Evolutionary conservation across 2,113 vertebrate species (phyloP), one percentile per base, ranked within the genome.

Genomic region (Ictalurus punctatus): DNA sequence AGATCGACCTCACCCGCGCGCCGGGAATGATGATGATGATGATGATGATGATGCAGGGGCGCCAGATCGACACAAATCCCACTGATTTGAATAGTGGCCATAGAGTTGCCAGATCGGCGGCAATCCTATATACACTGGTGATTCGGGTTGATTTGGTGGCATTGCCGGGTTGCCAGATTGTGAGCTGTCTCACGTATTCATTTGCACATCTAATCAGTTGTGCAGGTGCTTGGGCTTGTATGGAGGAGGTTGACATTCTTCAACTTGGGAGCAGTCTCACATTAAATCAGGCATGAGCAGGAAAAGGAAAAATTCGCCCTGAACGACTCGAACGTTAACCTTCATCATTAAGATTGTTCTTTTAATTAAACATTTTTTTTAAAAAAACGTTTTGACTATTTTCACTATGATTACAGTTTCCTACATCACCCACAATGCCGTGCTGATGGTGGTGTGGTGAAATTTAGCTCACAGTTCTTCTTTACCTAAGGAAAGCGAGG

Each of bases 1-100:
- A 91, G 74, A 83, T 88, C 90, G 92, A 91, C 92, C 92, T 89
- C 90, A 86, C 86, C 88, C 85, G 92, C 89, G 88, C 89, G 71
- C 34, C 71, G 54, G 56, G 69, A 30, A 74, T 58, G 40, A 78
- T 78, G 40, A 78, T 48, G 74, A 48, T 27, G 73, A 44, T 74
- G 73, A 44, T 76, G 78, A 80, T 81, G 78, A 56, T 81, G 79
- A 34, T 81, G n/a, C 4, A 6, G 12, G 81, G 58, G 81, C 34
- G 23, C 81, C 81, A 83, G 81, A 27, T 83, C 21, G 59, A 17
- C 21, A 25, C 1, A 63, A 44, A 63, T 40, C 25, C 81, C 2
- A 83, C 37, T 63, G 58, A 63, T 83, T 83, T 44, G 2, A 48
- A 48, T 48, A 48, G 44, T 48, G 44, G 44, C 6, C 6, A 48